Percentiles rank a stretch among this genome's conserved stretches.
phyloP scores from a whole-genome alignment of 2,888 invertebrate genomes.

The Agapetus fuscipes region DNA sequence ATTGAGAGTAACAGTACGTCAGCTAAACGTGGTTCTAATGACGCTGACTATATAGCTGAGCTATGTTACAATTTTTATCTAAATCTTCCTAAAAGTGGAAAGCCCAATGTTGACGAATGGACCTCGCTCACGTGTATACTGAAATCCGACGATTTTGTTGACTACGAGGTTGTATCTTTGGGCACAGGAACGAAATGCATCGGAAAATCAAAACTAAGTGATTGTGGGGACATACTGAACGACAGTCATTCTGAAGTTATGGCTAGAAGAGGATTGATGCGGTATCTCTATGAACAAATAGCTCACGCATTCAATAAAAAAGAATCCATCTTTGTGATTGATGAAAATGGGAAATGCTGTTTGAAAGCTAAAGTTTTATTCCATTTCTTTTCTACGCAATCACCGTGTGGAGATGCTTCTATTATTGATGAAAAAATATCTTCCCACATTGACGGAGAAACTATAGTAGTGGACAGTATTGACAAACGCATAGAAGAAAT shows the following conservation, averaged over 20 bases:
- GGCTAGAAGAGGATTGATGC: conserved; percentile 70
- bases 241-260: conserved; percentile 92
- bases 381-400: conserved; percentile 78
- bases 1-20: too few relatives aligned
- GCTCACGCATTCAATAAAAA: conserved; percentile 29
- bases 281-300: conserved; percentile 63
- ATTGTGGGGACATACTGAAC: conserved; percentile 62
- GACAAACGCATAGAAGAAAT: too few relatives aligned
- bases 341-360: conserved; percentile 31
- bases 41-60: conserved; percentile 44
- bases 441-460: conserved; percentile 25
- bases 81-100: conserved; percentile 66
- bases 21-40: too few relatives aligned
- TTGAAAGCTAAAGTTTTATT: conserved; percentile 54
- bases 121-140: conserved; percentile 72
- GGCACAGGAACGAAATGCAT: conserved; percentile 91
- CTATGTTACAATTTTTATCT: conserved; percentile 51
- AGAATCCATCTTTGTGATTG: conserved; percentile 30
- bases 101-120: conserved; percentile 70
- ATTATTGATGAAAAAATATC: conserved; percentile 44
- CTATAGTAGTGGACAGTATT: too few relatives aligned
- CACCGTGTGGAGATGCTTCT: conserved; percentile 91
- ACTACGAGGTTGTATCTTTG: conserved; percentile 59
- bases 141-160: conserved; percentile 29
- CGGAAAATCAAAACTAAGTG: conserved; percentile 56